These are phyloP conservation scores for Stigmatopora argus DNA, from an alignment of 2,113 vertebrate genomes.

Conservation along the genomic window DNA sequence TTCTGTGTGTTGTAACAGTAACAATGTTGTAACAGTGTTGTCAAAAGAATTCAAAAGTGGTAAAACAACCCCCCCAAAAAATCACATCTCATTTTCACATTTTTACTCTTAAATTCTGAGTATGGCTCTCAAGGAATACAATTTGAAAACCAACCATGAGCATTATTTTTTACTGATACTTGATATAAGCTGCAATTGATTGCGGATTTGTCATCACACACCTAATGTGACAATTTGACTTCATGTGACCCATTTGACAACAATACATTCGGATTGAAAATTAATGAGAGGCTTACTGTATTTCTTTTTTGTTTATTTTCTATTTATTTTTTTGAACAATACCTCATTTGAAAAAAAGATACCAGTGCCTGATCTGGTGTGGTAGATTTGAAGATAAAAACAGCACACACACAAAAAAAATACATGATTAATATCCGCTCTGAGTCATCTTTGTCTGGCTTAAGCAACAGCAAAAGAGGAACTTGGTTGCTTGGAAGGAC, in stretches of 20 bases:
- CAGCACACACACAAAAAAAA: slow-evolving; percentile 17
- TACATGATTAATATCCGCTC: slow-evolving; percentile 57
- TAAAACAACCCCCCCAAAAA: too few species aligned
- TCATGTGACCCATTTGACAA: background rate
- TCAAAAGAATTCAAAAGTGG: too few species aligned
- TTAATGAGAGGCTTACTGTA: background rate
- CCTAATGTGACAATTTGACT: too few species aligned
- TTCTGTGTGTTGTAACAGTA: too few species aligned
- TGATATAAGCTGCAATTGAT: background rate
- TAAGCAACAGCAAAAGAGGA: slow-evolving; percentile 77
- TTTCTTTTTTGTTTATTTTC: background rate
- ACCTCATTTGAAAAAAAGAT: slow-evolving; percentile 37
- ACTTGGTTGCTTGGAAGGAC: slow-evolving; percentile 56
- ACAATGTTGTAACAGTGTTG: too few species aligned
- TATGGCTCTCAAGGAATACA: too few species aligned
- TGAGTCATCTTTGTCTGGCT: slow-evolving; percentile 73
- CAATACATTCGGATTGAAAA: background rate
- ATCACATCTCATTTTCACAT: too few species aligned
- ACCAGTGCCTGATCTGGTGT: slow-evolving; percentile 9
- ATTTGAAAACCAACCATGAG: background rate
- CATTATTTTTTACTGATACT: too few species aligned
- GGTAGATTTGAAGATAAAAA: slow-evolving; percentile 49
- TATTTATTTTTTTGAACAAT: background rate
- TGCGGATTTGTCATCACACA: background rate
- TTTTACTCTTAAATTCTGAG: too few species aligned